Evolutionary conservation across 2,888 invertebrate genomes (phyloP).

Genomic region (Litoditis marina): DNA sequence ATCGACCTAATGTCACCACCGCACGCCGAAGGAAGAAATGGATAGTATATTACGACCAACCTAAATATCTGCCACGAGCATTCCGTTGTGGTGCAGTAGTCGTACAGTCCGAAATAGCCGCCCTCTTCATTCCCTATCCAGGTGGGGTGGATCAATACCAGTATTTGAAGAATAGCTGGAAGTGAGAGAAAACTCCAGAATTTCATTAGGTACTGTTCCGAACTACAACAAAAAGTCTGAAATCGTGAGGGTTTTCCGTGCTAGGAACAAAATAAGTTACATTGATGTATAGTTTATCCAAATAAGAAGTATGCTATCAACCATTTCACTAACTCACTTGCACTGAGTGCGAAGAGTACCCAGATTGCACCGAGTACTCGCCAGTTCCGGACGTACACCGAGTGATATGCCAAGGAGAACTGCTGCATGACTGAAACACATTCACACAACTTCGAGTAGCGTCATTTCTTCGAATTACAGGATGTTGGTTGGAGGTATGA

Average conservation of each 20-base stretch:
- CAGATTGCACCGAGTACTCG: conserved; percentile 88
- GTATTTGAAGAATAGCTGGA: conserved; percentile 82
- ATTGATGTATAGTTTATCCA: too few relatives aligned
- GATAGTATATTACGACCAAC: conserved; percentile 7
- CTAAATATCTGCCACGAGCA: conserved; percentile 37
- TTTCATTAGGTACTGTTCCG: neutral
- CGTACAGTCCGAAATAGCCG: conserved; percentile 88
- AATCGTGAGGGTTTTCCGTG: too few relatives aligned
- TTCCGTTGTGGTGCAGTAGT: conserved; percentile 69
- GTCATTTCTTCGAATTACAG: too few relatives aligned
- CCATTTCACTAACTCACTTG: too few relatives aligned
- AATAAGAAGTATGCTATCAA: too few relatives aligned
- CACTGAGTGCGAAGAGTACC: conserved; percentile 92
- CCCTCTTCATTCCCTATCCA: conserved; percentile 66
- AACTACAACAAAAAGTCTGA: neutral
- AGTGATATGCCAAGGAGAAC: conserved; percentile 42
- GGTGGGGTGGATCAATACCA: conserved; percentile 85
- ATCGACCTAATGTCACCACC: too few relatives aligned
- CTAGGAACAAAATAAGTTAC: too few relatives aligned
- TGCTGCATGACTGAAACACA: too few relatives aligned
- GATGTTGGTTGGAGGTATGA: too few relatives aligned
- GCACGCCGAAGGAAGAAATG: too few relatives aligned
- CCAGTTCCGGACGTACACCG: conserved; percentile 64
- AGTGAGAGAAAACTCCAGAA: too few relatives aligned
- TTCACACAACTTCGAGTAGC: too few relatives aligned